A percentile compares a stretch with the other conserved stretches of the same genome.
Conservation (phyloP, 1,140 invertebrate genomes). For the Goniozus legneri region DNA sequence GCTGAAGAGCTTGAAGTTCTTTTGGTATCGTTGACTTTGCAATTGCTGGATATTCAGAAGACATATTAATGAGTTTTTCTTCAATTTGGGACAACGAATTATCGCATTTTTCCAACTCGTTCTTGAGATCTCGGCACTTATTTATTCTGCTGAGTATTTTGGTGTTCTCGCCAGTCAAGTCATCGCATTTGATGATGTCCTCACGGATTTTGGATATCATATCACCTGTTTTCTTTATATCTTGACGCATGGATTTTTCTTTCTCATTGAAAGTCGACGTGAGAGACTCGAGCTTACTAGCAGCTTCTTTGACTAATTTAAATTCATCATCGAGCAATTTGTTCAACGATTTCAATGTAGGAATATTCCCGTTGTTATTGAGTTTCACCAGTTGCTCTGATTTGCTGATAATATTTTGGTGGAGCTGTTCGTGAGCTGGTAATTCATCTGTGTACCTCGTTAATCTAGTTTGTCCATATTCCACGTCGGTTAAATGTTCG, state of each 20-base stretch:
- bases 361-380: constrained; percentile 69
- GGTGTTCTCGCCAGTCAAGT: constrained; percentile 81
- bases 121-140: constrained; percentile 68
- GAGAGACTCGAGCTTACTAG: constrained; percentile 70
- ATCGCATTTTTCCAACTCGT: constrained; percentile 63
- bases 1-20: constrained; percentile 74
- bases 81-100: constrained; percentile 58
- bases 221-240: constrained; percentile 68
- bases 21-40: constrained; percentile 73
- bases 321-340: constrained; percentile 76
- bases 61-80: constrained; percentile 56
- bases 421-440: constrained; percentile 70
- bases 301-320: constrained; percentile 67
- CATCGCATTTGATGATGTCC: constrained; percentile 84
- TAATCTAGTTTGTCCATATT: constrained; percentile 72
- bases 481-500: constrained; percentile 73
- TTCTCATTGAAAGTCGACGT: constrained; percentile 69
- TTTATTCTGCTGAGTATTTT: constrained; percentile 78
- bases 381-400: constrained; percentile 76
- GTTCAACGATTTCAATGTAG: constrained; percentile 67
- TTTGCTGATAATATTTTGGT: constrained; percentile 74
- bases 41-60: constrained; percentile 75
- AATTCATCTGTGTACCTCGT: constrained; percentile 84
- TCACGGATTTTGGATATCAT: constrained; percentile 75
- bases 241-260: constrained; percentile 68